Evolutionary conservation across 2,888 invertebrate species (phyloP), one percentile per base, ranked within the genome.

Genomic region (Cactoblastis cactorum): DNA sequence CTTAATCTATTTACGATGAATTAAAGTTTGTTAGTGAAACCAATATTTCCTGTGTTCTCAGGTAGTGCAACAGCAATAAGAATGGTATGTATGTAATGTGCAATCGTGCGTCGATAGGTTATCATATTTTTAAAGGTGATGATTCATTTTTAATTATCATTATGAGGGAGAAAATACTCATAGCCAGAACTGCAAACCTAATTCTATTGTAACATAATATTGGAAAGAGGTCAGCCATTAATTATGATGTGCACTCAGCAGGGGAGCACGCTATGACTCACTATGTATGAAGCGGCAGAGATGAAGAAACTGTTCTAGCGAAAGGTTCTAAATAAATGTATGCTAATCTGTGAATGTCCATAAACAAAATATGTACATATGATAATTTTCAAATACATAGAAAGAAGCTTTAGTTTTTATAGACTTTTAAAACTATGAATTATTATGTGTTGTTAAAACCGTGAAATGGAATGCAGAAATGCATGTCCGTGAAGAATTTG

Each of bases 221-320:
- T 37, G 8, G 28, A 43, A 43, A 15, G 43, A 43, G 43, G 43
- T 43, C 43, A 43, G 28, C 43, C 9, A 43, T 43, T 43, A 28
- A 43, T 43, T 43, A 28, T 28, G 43, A 43, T 43, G 15, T 28
- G 17, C 28, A 1, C 43, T 43, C 43, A 43, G 43, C 28, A 43
- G 28, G 43, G 39, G 22, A 24, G 41, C 41, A 24, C 11, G 24
- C 28, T 32, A 43, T 43, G 43, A 43, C 43, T 43, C 43, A 43
- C 28, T 43, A 12, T 28, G 15, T 15, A 43, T 11, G 43, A 15
- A 17, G 11, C 11, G 11, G 17, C n/a, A 15, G 11, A 11, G 14
- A 41, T 41, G 39, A 22, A 22, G 22, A 22, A 22, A 37, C 14
- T 35, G 38, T n/a, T 18, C 38, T 18, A 38, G 38, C 38, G 34